Percentiles rank a stretch among this genome's conserved stretches.
phyloP scores from a whole-genome alignment of 2,113 vertebrate genomes.

The Prunella fulvescens region DNA sequence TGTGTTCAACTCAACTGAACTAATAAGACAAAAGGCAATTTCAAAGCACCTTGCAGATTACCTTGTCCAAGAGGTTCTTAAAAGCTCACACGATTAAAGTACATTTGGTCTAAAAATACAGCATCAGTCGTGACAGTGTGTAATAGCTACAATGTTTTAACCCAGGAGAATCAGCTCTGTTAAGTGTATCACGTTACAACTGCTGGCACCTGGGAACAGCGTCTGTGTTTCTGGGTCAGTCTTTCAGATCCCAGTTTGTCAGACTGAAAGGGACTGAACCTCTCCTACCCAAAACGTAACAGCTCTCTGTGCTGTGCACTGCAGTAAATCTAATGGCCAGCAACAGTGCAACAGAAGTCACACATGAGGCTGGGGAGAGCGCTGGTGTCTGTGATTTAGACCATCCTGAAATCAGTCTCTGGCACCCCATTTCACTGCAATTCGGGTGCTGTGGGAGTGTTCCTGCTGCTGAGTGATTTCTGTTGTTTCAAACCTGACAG shows the following conservation, averaged over 20 bases:
- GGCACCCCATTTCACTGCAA: background rate
- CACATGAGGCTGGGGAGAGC: background rate
- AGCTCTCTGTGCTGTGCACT: background rate
- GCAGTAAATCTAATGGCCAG: background rate
- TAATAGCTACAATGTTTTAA: background rate
- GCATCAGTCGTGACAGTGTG: background rate
- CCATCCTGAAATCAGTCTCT: background rate
- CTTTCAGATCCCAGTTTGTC: background rate
- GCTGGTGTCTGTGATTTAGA: background rate
- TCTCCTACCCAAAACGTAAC: background rate
- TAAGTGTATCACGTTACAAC: background rate
- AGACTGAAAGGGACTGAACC: background rate
- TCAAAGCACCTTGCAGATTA: background rate
- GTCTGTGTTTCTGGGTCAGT: slow-evolving; percentile 11
- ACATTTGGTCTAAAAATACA: background rate
- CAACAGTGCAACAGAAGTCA: background rate
- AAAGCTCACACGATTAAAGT: background rate
- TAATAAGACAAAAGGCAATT: background rate
- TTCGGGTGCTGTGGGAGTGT: background rate
- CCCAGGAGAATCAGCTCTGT: background rate
- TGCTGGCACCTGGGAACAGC: background rate
- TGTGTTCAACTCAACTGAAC: background rate
- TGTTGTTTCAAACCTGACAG: background rate
- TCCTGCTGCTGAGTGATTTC: background rate
- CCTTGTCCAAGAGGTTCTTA: background rate